Conservation (phyloP, 2,797 vertebrate species). For the Cossypha caffra region DNA sequence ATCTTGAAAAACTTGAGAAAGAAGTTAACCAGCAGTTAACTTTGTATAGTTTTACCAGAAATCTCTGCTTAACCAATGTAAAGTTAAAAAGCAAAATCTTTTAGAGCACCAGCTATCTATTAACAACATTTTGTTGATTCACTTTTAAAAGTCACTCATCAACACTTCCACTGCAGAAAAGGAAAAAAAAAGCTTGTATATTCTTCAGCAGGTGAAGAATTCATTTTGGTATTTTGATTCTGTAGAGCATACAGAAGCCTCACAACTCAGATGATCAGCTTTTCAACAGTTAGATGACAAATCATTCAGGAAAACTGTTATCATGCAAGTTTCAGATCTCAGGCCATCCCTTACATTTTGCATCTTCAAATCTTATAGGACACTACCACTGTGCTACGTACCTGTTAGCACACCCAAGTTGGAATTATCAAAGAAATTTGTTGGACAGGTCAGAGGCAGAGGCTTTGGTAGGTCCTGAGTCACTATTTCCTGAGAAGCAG, state of each 20-base stretch:
- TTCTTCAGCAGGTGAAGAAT: not conserved
- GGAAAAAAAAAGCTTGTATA: not conserved
- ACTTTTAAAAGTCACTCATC: not conserved
- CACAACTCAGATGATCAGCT: not conserved
- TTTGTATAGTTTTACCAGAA: not conserved
- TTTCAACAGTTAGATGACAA: not conserved
- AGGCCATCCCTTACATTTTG: not conserved
- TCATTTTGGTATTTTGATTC: not conserved
- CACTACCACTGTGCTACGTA: not conserved
- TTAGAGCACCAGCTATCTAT: not conserved
- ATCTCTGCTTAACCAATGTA: not conserved
- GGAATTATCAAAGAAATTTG: constrained; percentile 76
- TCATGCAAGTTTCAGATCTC: not conserved
- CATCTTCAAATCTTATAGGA: not conserved
- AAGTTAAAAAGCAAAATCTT: not conserved
- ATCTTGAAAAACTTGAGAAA: not conserved
- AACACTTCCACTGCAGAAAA: not conserved
- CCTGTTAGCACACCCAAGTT: constrained; percentile 61
- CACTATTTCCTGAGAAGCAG: not conserved
- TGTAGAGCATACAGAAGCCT: not conserved
- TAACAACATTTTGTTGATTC: not conserved
- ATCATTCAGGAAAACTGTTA: not conserved
- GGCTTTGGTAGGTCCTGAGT: constrained; percentile 2
- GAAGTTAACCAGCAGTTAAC: not conserved
- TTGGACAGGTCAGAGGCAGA: constrained; percentile 18